Percentiles rank a stretch among this genome's conserved stretches.
These are phyloP conservation scores for Sebastes miniatus DNA, from an alignment of 2,797 vertebrate species.

Conservation along the genomic window DNA sequence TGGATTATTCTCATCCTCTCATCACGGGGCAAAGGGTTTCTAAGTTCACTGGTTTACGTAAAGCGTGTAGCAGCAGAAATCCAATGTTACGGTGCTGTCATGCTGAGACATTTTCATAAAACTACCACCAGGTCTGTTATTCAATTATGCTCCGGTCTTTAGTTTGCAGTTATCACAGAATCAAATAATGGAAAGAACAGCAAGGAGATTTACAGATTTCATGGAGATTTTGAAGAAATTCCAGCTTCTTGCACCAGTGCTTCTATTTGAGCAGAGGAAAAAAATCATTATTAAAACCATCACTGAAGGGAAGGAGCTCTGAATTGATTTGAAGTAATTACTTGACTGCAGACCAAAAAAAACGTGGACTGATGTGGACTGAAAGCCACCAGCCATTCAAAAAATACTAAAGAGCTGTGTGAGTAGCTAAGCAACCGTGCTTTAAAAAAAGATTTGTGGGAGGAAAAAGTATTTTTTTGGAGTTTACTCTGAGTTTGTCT, in stretches of 20 bases:
- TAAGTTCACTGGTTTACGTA: conserved; percentile 57
- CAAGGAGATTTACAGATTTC: conserved; percentile 26
- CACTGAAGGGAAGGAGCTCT: conserved; percentile 37
- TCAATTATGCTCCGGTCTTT: conserved; percentile 32
- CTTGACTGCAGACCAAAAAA: conserved; percentile 41
- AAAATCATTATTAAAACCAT: conserved; percentile 54
- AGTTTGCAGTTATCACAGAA: conserved; percentile 5
- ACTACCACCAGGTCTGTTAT: conserved; percentile 33
- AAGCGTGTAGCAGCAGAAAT: conserved; percentile 44
- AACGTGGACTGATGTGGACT: conserved; percentile 12
- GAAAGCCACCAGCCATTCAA: conserved; percentile 63
- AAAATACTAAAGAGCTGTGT: conserved; percentile 62
- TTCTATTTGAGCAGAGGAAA: conserved; percentile 21
- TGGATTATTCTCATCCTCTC: conserved; percentile 73
- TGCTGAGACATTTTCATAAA: conserved; percentile 28
- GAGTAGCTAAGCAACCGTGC: conserved; percentile 67
- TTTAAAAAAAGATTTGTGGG: conserved; percentile 66
- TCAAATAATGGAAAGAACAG: conserved; percentile 9
- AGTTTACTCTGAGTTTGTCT: conserved; percentile 53
- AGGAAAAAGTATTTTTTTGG: conserved; percentile 58
- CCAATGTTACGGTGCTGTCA: conserved; percentile 15
- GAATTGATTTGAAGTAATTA: conserved; percentile 60
- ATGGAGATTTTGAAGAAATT: conserved; percentile 29
- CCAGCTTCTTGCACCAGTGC: background rate
- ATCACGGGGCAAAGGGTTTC: conserved; percentile 56